Evolutionary conservation across 2,888 invertebrate species (phyloP).

Genomic region (Macrosoma leucophasiata): DNA sequence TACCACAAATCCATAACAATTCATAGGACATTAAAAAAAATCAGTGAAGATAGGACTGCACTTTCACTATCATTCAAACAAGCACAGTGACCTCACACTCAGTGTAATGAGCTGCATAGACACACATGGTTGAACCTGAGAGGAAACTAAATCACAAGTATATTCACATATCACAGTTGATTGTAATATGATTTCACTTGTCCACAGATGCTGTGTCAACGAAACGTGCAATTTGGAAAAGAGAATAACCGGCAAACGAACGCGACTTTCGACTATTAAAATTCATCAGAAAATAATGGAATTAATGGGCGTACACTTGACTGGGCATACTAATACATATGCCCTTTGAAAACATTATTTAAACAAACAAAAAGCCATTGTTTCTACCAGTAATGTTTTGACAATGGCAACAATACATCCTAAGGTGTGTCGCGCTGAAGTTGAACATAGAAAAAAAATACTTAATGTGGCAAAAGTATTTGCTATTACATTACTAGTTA

Average conservation of each 20-base stretch:
- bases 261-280: slow-evolving; percentile 35
- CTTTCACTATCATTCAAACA: too few relatives aligned
- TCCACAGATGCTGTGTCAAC: slow-evolving; percentile 38
- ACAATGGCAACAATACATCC: slow-evolving; percentile 40
- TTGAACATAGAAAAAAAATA: slow-evolving; percentile 20
- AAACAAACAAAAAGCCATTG: slow-evolving; percentile 26
- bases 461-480: slow-evolving; percentile 32
- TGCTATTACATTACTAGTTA: slow-evolving; percentile 41
- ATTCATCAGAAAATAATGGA: slow-evolving; percentile 42
- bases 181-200: slow-evolving; percentile 35
- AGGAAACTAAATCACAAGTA: too few relatives aligned
- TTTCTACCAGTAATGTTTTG: slow-evolving; percentile 42
- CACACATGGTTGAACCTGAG: too few relatives aligned
- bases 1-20: too few relatives aligned
- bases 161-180: too few relatives aligned
- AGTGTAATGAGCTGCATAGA: too few relatives aligned
- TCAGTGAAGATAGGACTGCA: slow-evolving; percentile 18
- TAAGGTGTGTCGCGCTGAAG: slow-evolving; percentile 18
- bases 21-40: slow-evolving; percentile 7
- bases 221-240: slow-evolving; percentile 15
- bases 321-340: slow-evolving; percentile 25
- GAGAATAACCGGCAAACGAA: slow-evolving; percentile 21
- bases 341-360: slow-evolving; percentile 29
- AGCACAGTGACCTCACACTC: too few relatives aligned
- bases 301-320: slow-evolving; percentile 30